phyloP scores from a whole-genome alignment of 2,888 invertebrate species.

The Metacarcinus magister region DNA sequence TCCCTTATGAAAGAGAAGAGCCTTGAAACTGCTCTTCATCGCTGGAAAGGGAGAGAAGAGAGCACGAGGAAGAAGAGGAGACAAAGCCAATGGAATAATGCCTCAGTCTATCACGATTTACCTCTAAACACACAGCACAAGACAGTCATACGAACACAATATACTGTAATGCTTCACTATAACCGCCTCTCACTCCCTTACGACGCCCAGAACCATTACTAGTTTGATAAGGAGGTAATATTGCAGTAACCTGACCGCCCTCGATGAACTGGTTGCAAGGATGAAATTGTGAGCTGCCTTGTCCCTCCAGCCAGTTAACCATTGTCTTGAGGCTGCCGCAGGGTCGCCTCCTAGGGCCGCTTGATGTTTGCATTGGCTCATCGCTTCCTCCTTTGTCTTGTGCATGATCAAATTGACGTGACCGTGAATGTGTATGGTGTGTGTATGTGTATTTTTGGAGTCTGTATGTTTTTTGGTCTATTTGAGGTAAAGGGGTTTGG shows the following conservation, averaged over 20 bases:
- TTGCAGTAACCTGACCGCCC: background rate
- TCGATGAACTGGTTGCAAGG: background rate
- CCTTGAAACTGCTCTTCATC: background rate
- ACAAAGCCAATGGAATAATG: background rate
- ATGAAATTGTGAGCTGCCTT: background rate
- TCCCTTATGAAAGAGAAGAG: background rate
- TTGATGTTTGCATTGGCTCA: background rate
- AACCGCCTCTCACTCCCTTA: background rate
- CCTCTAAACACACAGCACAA: background rate
- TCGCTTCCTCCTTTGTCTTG: background rate
- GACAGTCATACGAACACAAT: background rate
- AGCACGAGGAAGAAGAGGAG: conserved; percentile 13
- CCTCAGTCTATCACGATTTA: background rate
- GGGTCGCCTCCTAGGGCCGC: background rate
- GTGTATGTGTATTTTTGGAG: background rate
- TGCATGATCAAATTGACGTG: background rate
- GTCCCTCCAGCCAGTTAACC: background rate
- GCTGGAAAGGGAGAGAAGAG: background rate
- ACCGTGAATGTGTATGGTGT: background rate
- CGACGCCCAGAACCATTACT: background rate
- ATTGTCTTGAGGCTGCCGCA: background rate
- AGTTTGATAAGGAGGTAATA: background rate
- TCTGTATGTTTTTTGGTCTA: too few relatives aligned
- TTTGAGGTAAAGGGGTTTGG: background rate
- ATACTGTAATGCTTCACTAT: background rate